These are phyloP conservation scores for Ichneumoninae sp. DNA, from an alignment of 2,888 invertebrate species.

Conservation along the genomic window DNA sequence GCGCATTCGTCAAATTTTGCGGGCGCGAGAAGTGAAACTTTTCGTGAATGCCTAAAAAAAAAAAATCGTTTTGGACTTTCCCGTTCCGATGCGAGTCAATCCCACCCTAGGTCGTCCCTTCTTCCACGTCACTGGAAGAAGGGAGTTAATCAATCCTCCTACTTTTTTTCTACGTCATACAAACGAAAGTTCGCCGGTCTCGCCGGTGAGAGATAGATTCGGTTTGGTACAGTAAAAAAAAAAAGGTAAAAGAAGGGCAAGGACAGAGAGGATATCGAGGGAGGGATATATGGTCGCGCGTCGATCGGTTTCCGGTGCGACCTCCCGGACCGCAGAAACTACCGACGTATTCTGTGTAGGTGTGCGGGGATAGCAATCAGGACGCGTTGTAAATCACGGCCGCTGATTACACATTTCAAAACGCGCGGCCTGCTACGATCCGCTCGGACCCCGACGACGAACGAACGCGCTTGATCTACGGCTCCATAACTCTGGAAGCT, in stretches of 20 bases:
- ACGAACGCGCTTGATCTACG: slow-evolving; percentile 80
- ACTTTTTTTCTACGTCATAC: slow-evolving; percentile 8
- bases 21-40: no score
- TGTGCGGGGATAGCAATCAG: slow-evolving; percentile 77
- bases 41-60: neutral
- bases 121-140: slow-evolving; percentile 1
- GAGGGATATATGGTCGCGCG: slow-evolving; percentile 37
- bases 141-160: slow-evolving; percentile 49
- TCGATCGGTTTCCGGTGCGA: slow-evolving; percentile 70
- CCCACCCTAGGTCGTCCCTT: neutral
- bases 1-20: no score
- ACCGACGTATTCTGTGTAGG: slow-evolving; percentile 42
- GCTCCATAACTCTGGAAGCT: slow-evolving; percentile 77
- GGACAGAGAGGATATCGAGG: slow-evolving; percentile 34
- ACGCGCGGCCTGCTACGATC: slow-evolving; percentile 69
- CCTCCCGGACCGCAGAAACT: slow-evolving; percentile 59
- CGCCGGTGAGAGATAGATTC: slow-evolving; percentile 44
- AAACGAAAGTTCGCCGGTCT: slow-evolving; percentile 31
- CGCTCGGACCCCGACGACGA: slow-evolving; percentile 54
- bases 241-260: slow-evolving; percentile 23
- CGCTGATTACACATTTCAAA: slow-evolving; percentile 83
- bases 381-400: slow-evolving; percentile 79
- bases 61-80: neutral
- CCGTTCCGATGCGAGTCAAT: neutral
- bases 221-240: slow-evolving; percentile 24